These are phyloP conservation scores for Syngnathus scovelli DNA, from an alignment of 2,113 vertebrate species.

Conservation along the genomic window DNA sequence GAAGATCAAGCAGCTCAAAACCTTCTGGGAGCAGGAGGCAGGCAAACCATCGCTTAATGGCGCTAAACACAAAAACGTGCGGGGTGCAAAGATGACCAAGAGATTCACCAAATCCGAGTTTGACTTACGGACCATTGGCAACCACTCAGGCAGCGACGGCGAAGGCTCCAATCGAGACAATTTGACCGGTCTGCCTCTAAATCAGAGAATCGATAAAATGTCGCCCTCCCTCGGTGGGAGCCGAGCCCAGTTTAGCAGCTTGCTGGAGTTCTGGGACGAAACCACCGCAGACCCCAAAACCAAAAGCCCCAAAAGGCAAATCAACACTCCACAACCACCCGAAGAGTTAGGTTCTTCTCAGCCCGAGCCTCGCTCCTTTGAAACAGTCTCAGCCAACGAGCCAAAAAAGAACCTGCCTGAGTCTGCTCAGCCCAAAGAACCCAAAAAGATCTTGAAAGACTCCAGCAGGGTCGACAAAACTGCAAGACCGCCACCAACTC, in stretches of 20 bases:
- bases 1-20: slow-evolving; percentile 80
- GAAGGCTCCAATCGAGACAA: slow-evolving; percentile 44
- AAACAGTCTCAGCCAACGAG: slow-evolving; percentile 33
- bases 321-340: slow-evolving; percentile 33
- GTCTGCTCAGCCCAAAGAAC: slow-evolving; percentile 17
- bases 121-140: slow-evolving; percentile 54
- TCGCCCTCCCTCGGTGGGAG: slow-evolving; percentile 57
- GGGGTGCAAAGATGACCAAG: slow-evolving; percentile 43
- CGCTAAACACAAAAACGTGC: slow-evolving; percentile 31
- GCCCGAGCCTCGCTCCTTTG: slow-evolving; percentile 27
- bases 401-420: slow-evolving; percentile 36
- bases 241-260: slow-evolving; percentile 76
- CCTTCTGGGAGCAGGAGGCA: slow-evolving; percentile 83
- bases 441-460: slow-evolving; percentile 45
- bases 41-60: slow-evolving; percentile 34
- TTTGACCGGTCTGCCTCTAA: slow-evolving; percentile 68
- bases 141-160: slow-evolving; percentile 35
- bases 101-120: slow-evolving; percentile 59
- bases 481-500: slow-evolving; percentile 22
- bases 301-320: slow-evolving; percentile 50
- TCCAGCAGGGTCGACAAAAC: slow-evolving; percentile 37
- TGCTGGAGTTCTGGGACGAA: slow-evolving; percentile 83
- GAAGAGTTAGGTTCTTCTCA: slow-evolving; percentile 30
- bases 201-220: slow-evolving; percentile 70
- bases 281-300: slow-evolving; percentile 50